Evolutionary conservation across 1,140 invertebrate species (phyloP), one percentile per base, ranked within the genome.

Genomic region (Gyrodactylus bullatarudis): DNA sequence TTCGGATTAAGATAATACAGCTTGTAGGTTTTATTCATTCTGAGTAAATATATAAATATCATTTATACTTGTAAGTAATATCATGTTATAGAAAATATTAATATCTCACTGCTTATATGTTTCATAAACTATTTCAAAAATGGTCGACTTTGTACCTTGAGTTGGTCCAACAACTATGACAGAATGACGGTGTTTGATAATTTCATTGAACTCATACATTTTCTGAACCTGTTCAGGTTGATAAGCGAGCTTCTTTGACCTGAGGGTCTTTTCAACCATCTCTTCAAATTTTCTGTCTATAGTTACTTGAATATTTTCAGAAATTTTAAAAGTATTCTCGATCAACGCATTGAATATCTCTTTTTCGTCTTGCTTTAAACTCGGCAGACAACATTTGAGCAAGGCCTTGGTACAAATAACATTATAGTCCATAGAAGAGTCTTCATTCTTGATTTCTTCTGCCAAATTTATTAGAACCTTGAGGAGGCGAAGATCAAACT

Each of bases 141-240:
- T 85, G 16, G 89, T 87, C 20, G 87, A 86, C 83, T 93, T 92
- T 21, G 89, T 89, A 27, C 88, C 88, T 69, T 89, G 88, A 23
- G 89, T 91, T 23, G 89, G 89, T 0, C 89, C 90, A 8, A 92
- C 87, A 27, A 92, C 77, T 88, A 92, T 92, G 16, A 86, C 87
- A 23, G 87, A 89, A 79, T 92, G 89, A 68, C 88, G 84, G 0
- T 87, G 91, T 86, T 88, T 88, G 88, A 92, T 90, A 0, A 88
- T 89, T 81, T 92, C 88, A 77, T 91, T 90, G 77, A 91, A 77
- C 81, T 92, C 89, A 26, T 91, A 85, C 21, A 91, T 85, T 85
- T 89, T 89, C 78, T 89, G 87, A 69, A 88, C 84, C 87, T 89
- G 76, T 80, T 76, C 75, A 80, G n/a, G n/a, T n/a, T n/a, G n/a